Base-by-base conservation (phyloP, 2,797 vertebrate genomes). In the Sebastes matsubarae region DNA sequence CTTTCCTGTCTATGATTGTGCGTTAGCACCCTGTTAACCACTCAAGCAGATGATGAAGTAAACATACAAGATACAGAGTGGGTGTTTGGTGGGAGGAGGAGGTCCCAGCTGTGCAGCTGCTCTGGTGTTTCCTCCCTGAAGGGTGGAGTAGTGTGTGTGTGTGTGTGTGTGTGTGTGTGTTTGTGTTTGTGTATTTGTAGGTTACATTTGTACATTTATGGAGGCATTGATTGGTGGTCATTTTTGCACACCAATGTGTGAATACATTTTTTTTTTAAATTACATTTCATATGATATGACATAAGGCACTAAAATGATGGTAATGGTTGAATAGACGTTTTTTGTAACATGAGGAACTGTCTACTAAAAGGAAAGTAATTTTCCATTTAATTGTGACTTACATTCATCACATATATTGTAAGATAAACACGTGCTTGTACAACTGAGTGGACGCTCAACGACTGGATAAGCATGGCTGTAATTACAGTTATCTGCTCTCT, bases 51-150 rank as follows among this genome's bases (percentile, higher is more conserved):
- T 64, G 72, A 85, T 78, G 78, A 74, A 74, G 58, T 68, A 79
- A 75, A 87, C 77, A 76, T 81, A 16, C 13, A n/a, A 64, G 34
- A 30, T 76, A 68, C 14, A 70, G 64, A 61, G 81, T 34, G 34
- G 58, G 36, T 36, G 68, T 57, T 18, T 20, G 34, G 36, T 18
- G 32, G 75, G 73, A 22, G 57, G 29, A 34, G 58, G 55, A 22
- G 71, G 67, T 59, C 72, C 77, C 82, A 76, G 83, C 80, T 88
- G 81, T 77, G 86, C 79, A 84, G 79, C 82, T 77, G 82, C 18
- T 75, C 69, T 42, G 68, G 50, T 71, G 87, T 69, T 81, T 78
- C 64, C 71, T 74, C 66, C 71, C 80, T 52, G 1, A 63, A 42
- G 71, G 81, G 77, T 1, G 13, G 66, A 32, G 77, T 8, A 1